Percentiles rank a stretch among this genome's conserved stretches.
phyloP scores from a whole-genome alignment of 2,797 vertebrate species.

The Lepilemur ruficaudatus region DNA sequence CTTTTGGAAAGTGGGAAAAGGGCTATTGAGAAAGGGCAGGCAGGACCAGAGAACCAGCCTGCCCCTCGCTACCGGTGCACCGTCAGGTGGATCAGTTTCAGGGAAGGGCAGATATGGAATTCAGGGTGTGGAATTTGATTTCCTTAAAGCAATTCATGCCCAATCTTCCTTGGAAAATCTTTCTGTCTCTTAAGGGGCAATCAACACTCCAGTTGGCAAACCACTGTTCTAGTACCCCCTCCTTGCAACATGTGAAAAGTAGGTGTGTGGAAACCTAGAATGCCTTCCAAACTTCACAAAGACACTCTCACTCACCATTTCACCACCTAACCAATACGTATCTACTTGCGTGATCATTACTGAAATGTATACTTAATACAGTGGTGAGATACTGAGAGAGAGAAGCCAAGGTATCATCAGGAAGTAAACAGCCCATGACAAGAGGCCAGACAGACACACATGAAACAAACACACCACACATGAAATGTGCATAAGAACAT shows the following conservation, averaged over 20 bases:
- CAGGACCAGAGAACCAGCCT: neutral
- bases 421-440: neutral
- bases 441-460: neutral
- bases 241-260: neutral
- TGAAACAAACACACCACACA: neutral
- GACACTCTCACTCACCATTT: neutral
- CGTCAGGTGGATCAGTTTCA: neutral
- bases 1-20: neutral
- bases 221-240: too few species aligned
- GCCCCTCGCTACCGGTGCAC: neutral
- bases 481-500: neutral
- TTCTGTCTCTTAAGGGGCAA: neutral
- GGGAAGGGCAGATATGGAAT: neutral
- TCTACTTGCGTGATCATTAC: neutral
- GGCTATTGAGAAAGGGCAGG: neutral
- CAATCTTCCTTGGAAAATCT: neutral
- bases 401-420: neutral
- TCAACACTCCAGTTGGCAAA: neutral
- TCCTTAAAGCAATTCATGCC: neutral
- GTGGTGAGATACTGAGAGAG: neutral
- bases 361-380: neutral
- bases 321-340: neutral
- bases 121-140: neutral
- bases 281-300: neutral
- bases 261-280: neutral